Percentiles rank a stretch among this genome's conserved stretches.
phyloP scores from a whole-genome alignment of 2,888 invertebrate species.

The Drosophila birchii region DNA sequence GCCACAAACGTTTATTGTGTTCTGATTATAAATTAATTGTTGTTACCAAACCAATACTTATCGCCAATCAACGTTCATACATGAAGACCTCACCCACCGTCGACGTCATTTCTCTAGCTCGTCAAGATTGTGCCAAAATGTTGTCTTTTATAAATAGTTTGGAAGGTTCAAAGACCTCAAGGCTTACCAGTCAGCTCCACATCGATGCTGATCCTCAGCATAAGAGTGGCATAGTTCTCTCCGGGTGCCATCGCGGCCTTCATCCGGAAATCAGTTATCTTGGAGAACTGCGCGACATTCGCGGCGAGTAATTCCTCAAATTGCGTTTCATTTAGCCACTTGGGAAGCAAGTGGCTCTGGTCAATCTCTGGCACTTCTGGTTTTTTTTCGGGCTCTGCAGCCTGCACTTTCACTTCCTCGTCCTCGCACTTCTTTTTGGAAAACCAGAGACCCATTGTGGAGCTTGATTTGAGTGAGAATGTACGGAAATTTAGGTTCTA shows the following conservation, averaged over 20 bases:
- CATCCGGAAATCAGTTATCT: constrained; percentile 59
- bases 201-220: constrained; percentile 69
- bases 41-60: constrained; percentile 12
- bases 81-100: background rate
- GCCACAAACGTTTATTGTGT: background rate
- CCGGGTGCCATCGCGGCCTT: constrained; percentile 64
- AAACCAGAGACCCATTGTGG: constrained; percentile 55
- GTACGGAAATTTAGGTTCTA: background rate
- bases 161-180: background rate
- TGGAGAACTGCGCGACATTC: constrained; percentile 53
- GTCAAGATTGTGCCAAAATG: background rate
- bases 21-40: constrained; percentile 24
- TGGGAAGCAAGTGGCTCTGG: constrained; percentile 51
- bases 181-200: constrained; percentile 59
- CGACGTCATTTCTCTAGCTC: constrained; percentile 26
- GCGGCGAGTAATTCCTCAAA: constrained; percentile 64
- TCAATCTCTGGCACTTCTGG: constrained; percentile 6
- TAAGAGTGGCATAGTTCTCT: constrained; percentile 80
- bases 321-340: constrained; percentile 70
- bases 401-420: constrained; percentile 33
- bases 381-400: background rate
- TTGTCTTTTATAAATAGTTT: background rate
- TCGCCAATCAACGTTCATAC: background rate
- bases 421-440: constrained; percentile 61
- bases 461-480: background rate